Percentiles rank a stretch among this genome's conserved stretches.
phyloP scores from a whole-genome alignment of 2,113 vertebrate genomes.

The Grallaria varia region DNA sequence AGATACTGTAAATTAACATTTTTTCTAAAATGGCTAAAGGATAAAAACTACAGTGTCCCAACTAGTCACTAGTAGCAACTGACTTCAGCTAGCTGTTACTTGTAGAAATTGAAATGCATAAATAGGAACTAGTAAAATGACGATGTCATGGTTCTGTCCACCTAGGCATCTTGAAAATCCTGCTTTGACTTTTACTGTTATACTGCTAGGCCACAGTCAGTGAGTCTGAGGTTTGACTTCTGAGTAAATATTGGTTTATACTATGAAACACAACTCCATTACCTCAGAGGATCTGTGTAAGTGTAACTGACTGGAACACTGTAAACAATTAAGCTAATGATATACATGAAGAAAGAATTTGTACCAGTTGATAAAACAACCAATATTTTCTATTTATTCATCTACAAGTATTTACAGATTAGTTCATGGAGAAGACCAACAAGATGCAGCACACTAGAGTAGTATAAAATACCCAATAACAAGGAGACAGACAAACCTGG shows the following conservation, averaged over 20 bases:
- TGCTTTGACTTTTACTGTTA: background rate
- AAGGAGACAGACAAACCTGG: background rate
- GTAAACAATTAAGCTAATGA: slow-evolving; percentile 48
- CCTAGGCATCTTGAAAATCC: background rate
- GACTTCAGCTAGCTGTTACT: background rate
- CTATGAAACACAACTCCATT: slow-evolving; percentile 24
- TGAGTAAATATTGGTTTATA: slow-evolving; percentile 30
- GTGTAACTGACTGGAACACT: slow-evolving; percentile 46
- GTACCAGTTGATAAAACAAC: background rate
- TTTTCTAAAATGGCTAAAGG: background rate
- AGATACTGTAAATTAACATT: background rate
- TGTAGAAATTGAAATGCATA: background rate
- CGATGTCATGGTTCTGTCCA: background rate
- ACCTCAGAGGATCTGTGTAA: slow-evolving; percentile 33
- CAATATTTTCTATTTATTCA: background rate
- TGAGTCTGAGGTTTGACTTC: background rate
- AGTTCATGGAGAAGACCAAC: background rate
- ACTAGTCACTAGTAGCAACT: background rate
- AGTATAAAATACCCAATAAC: background rate
- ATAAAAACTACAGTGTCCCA: background rate
- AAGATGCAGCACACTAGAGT: background rate
- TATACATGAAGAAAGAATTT: slow-evolving; percentile 2
- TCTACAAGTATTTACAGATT: slow-evolving; percentile 6
- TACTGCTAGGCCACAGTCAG: background rate
- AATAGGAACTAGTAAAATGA: background rate